Conservation (phyloP, 2,888 invertebrate genomes). For the Heliothis peltigera region DNA sequence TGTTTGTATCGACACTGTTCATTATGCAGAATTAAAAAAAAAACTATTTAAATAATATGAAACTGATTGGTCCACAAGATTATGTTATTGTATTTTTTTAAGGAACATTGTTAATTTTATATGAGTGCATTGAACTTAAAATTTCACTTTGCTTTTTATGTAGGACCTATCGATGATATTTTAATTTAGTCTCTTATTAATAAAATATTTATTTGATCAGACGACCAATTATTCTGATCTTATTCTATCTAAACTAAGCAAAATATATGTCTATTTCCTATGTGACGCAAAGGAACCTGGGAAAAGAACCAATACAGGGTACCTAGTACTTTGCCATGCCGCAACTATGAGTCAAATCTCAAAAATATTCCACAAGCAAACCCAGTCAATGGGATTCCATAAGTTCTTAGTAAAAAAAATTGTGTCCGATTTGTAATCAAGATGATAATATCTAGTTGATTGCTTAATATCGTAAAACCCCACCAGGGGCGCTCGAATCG, state of each 20-base stretch:
- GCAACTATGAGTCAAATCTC: conserved; percentile 43
- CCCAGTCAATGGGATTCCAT: conserved; percentile 48
- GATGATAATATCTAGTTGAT: conserved; percentile 34
- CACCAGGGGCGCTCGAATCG: conserved; percentile 56
- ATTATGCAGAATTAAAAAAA: neutral
- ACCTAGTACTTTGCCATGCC: neutral
- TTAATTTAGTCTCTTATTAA: no score
- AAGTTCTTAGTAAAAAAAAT: conserved; percentile 59
- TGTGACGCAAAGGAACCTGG: neutral
- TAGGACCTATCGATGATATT: no score
- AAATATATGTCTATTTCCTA: no score
- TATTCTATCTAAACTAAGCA: no score
- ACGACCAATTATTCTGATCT: no score
- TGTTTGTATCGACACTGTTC: neutral
- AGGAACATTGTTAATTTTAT: no score
- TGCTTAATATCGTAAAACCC: conserved; percentile 58
- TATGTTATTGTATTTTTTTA: no score
- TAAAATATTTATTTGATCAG: no score
- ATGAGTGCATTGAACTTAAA: no score
- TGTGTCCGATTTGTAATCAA: conserved; percentile 51
- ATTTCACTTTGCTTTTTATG: no score
- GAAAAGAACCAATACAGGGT: conserved; percentile 1
- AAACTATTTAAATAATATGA: no score
- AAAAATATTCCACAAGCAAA: conserved; percentile 36
- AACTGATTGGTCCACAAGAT: no score